A percentile compares a stretch with the other conserved stretches of the same genome.
Evolutionary conservation across 2,888 invertebrate genomes (phyloP).

Genomic region (Leucoma salicis): DNA sequence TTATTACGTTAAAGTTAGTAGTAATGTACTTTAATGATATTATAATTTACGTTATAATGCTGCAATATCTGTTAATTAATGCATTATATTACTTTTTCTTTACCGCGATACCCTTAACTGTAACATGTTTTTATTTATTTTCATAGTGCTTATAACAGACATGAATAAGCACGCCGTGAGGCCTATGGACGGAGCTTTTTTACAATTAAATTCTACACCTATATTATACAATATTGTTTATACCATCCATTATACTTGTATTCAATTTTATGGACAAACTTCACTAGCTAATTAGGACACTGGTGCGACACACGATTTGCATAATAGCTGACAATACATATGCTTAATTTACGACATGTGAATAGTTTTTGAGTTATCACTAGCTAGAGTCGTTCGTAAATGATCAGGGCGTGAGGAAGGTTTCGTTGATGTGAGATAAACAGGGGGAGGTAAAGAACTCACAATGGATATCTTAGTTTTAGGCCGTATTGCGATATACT

Average conservation of each 20-base stretch:
- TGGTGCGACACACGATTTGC: slow-evolving; percentile 65
- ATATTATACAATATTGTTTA: slow-evolving; percentile 40
- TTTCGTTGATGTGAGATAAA: slow-evolving; percentile 69
- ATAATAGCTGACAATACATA: slow-evolving; percentile 60
- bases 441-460: slow-evolving; percentile 76
- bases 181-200: slow-evolving; percentile 55
- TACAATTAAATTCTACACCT: slow-evolving; percentile 38
- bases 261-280: slow-evolving; percentile 29
- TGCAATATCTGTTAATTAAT: neutral
- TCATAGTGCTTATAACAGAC: slow-evolving; percentile 26
- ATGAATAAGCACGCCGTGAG: slow-evolving; percentile 36
- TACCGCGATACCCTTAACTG: slow-evolving; percentile 2
- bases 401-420: slow-evolving; percentile 78
- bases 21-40: neutral
- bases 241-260: slow-evolving; percentile 35
- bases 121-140: slow-evolving; percentile 20
- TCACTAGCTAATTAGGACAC: slow-evolving; percentile 50
- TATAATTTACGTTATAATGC: neutral
- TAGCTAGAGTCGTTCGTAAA: slow-evolving; percentile 43
- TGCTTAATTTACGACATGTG: slow-evolving; percentile 57
- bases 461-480: slow-evolving; percentile 44
- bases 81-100: slow-evolving; percentile 3
- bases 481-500: too few species aligned
- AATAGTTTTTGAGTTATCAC: slow-evolving; percentile 80
- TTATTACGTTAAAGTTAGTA: neutral